Percentiles rank a stretch among this genome's conserved stretches.
Evolutionary conservation across 2,113 vertebrate species (phyloP).

Genomic region (Mormyrus iriodes): DNA sequence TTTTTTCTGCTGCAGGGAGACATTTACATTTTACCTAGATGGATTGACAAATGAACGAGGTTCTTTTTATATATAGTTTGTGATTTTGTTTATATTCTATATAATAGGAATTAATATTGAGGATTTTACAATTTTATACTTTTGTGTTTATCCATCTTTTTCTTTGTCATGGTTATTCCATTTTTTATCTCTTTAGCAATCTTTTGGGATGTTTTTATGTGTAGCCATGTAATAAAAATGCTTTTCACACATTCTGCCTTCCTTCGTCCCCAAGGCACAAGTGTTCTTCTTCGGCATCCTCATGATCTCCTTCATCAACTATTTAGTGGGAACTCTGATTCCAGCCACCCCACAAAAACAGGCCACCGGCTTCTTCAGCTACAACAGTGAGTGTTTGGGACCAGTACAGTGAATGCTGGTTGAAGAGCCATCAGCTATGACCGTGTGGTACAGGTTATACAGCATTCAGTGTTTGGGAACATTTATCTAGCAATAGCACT

Average conservation of each 20-base stretch:
- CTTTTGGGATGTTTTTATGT: background rate
- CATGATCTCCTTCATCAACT: slow-evolving; percentile 59
- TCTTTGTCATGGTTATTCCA: background rate
- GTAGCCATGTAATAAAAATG: background rate
- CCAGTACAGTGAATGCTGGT: background rate
- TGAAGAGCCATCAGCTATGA: background rate
- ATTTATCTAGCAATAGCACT: too few species aligned
- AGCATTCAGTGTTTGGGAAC: background rate
- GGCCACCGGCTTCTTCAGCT: slow-evolving; percentile 61
- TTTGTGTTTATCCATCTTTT: background rate
- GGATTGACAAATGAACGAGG: background rate
- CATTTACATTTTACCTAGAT: background rate
- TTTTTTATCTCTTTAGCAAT: background rate
- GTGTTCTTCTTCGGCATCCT: slow-evolving; percentile 60
- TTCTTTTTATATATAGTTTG: background rate
- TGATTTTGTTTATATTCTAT: background rate
- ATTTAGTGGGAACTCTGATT: slow-evolving; percentile 58
- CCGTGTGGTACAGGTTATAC: background rate
- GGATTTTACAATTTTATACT: background rate
- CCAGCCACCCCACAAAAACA: slow-evolving; percentile 45
- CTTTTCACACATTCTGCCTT: background rate
- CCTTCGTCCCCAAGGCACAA: slow-evolving; percentile 49
- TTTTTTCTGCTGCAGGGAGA: background rate
- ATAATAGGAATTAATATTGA: background rate
- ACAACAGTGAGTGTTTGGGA: slow-evolving; percentile 44